Evolutionary conservation across 1,140 invertebrate species (phyloP), one percentile per base, ranked within the genome.

Genomic region (Pachypeltis micranthus): DNA sequence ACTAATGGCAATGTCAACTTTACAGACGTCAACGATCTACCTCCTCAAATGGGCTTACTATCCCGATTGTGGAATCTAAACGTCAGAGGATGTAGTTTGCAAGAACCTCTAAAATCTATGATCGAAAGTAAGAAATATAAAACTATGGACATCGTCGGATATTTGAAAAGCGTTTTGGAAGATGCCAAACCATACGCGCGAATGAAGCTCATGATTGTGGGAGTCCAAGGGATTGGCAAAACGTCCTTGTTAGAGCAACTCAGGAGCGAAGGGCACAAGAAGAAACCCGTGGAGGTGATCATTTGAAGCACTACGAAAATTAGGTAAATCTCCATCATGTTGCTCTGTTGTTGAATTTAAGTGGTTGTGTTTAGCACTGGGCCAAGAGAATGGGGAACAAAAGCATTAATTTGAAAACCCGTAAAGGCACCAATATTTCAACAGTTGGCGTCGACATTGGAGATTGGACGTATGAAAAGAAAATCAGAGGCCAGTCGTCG

Each of bases 201-300:
- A 39, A 93, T 99, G 87, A 98, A 98, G 73, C 77, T 99, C 1
- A 98, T 99, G 95, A 85, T 99, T 54, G 93, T 98, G 16, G 96
- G 96, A 0, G 83, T 91, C 10, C 90, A 96, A 72, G 91, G 90
- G 10, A 93, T 93, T 68, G 91, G 93, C 0, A 97, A 97, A 75
- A 98, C 95, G 0, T 93, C 93, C 56, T 75, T 98, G 2, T 74
- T 98, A 12, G 88, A 94, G 65, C 86, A 92, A 69, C 72, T 98
- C 7, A 75, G 93, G 27, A 86, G 91, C 67, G 91, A 95, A 74
- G 91, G 91, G 0, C 85, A 85, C 67, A 82, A 84, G 65, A 86
- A 85, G 65, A 86, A 87, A 74, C 81, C 85, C 1, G 81, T 81
- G 0, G 90, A 92, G 70, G 85, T 86, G 71, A 77, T 72, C 26